Conservation (phyloP, 2,113 vertebrate genomes). For the Cyanoderma ruficeps region DNA sequence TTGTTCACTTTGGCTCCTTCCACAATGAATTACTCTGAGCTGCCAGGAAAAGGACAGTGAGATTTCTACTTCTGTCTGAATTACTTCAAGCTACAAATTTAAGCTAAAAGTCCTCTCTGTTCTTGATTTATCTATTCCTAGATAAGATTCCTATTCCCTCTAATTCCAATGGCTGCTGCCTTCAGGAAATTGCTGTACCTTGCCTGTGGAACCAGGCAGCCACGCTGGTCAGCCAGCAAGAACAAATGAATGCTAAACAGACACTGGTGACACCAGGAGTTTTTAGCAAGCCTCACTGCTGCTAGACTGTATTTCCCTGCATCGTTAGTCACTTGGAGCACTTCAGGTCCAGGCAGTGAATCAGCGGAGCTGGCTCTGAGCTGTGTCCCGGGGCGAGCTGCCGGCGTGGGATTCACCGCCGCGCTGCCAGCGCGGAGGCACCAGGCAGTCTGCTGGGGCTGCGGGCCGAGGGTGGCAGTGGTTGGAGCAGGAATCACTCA, state of each 20-base stretch:
- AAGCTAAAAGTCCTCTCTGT: not conserved
- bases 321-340: not conserved
- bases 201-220: not conserved
- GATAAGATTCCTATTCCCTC: not conserved
- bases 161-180: not conserved
- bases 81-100: not conserved
- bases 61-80: not conserved
- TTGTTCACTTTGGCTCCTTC: not conserved
- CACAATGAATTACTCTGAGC: not conserved
- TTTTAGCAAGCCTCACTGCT: not conserved
- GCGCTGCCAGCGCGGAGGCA: slow-evolving; percentile 43
- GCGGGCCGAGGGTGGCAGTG: slow-evolving; percentile 24
- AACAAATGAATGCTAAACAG: not conserved
- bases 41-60: not conserved
- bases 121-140: not conserved
- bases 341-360: not conserved
- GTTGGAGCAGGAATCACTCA: slow-evolving; percentile 4
- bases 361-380: not conserved
- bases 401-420: not conserved
- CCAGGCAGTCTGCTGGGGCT: slow-evolving; percentile 51
- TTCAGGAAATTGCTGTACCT: not conserved
- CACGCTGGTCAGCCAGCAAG: not conserved
- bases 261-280: not conserved
- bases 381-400: not conserved
- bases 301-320: not conserved